phyloP scores from a whole-genome alignment of 92 coral and sea anemone genomes.

The Porites cylindrica region DNA sequence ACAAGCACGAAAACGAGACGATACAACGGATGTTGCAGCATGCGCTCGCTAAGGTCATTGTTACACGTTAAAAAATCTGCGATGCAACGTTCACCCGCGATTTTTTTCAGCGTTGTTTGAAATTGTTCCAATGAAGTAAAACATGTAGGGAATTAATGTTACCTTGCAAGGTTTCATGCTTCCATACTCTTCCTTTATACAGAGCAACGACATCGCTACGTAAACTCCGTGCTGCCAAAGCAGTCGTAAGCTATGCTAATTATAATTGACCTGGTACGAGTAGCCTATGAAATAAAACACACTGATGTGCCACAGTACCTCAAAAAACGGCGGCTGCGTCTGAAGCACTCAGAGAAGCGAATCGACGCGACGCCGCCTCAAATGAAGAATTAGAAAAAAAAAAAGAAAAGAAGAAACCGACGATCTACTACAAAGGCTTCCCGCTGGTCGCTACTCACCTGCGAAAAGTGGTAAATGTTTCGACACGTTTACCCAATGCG shows the following conservation, averaged over 20 bases:
- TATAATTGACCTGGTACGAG: conserved; percentile 7
- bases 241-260: background rate
- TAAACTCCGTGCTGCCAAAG: background rate
- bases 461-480: background rate
- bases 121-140: background rate
- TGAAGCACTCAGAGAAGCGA: background rate
- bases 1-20: background rate
- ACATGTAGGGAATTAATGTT: background rate
- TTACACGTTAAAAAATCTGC: background rate
- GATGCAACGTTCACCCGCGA: background rate
- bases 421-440: conserved; percentile 18
- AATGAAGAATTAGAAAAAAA: background rate
- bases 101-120: background rate
- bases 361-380: background rate
- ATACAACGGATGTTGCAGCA: background rate
- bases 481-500: background rate
- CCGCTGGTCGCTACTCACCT: conserved; percentile 30
- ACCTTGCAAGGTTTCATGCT: conserved; percentile 31
- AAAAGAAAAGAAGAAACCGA: background rate
- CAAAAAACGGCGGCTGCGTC: conserved; percentile 7
- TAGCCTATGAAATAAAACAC: background rate
- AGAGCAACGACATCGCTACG: conserved; percentile 9
- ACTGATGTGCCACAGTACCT: background rate
- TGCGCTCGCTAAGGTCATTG: background rate
- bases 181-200: conserved; percentile 16